Evolutionary conservation across 2,888 invertebrate species (phyloP).

Genomic region (Oscheius sp.): DNA sequence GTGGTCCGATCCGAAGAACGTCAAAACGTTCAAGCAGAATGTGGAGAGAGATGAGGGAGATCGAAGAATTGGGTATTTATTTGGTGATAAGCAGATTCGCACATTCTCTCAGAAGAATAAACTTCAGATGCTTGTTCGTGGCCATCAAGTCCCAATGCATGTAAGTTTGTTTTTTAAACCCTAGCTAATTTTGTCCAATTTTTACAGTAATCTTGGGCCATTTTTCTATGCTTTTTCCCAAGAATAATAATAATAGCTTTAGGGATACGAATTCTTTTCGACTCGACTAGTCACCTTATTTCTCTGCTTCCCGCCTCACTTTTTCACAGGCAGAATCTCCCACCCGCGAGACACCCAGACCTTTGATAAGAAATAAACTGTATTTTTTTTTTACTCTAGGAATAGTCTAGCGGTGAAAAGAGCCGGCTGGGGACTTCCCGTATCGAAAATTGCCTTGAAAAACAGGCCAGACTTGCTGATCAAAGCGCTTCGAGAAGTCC

Average conservation of each 20-base stretch:
- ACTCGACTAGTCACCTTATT: neutral
- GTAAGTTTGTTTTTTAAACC: too few relatives aligned
- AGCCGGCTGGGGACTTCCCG: constrained; percentile 56
- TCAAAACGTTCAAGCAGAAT: neutral
- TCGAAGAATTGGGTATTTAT: constrained; percentile 10
- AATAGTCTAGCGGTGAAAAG: constrained; percentile 49
- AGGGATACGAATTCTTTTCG: constrained; percentile 13
- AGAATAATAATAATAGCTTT: too few relatives aligned
- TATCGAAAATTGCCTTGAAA: constrained; percentile 39
- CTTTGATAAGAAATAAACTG: too few relatives aligned
- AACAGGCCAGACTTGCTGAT: constrained; percentile 34
- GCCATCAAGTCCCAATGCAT: constrained; percentile 15
- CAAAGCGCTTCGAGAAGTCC: constrained; percentile 35
- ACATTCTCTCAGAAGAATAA: neutral
- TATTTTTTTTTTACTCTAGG: too few relatives aligned
- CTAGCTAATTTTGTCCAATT: too few relatives aligned
- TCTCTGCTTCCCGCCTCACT: too few relatives aligned
- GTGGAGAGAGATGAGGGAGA: constrained; percentile 3
- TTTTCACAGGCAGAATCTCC: too few relatives aligned
- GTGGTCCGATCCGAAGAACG: constrained; percentile 15
- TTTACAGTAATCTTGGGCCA: neutral
- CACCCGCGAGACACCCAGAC: too few relatives aligned
- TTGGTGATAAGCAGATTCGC: neutral
- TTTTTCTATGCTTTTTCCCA: neutral
- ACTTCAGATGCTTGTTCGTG: constrained; percentile 9